These are phyloP conservation scores for Hiodon tergisus DNA, from an alignment of 2,113 vertebrate genomes.

Conservation along the genomic window DNA sequence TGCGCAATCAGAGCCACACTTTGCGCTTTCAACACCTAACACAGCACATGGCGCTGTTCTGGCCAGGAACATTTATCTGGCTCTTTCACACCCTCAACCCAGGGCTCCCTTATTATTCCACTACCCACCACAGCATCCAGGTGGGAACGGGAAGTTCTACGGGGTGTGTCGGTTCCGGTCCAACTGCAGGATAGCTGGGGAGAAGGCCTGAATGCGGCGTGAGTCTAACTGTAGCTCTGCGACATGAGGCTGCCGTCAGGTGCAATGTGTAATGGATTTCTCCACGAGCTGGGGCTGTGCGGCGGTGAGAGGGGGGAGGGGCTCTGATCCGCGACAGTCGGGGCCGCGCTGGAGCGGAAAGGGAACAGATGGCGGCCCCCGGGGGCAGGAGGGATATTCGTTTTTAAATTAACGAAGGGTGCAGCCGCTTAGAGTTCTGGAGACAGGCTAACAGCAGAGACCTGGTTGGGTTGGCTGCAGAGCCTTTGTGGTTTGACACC, in stretches of 20 bases:
- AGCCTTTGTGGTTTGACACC: neutral
- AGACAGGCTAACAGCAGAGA: conserved; percentile 14
- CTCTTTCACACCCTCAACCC: neutral
- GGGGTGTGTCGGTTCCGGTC: too few species aligned
- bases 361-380: conserved; percentile 29
- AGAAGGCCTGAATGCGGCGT: neutral
- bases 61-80: neutral
- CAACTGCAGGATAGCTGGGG: neutral
- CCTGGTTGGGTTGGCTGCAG: neutral
- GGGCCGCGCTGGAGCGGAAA: conserved; percentile 18
- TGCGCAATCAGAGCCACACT: neutral
- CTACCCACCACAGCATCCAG: neutral
- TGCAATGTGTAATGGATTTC: conserved; percentile 24
- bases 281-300: conserved; percentile 20
- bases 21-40: too few species aligned
- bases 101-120: neutral
- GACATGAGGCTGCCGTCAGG: neutral
- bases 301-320: conserved; percentile 8
- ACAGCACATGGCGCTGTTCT: too few species aligned
- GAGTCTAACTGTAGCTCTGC: neutral
- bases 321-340: conserved; percentile 3
- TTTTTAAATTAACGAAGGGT: conserved; percentile 43
- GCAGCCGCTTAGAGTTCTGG: conserved; percentile 27
- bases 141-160: neutral
- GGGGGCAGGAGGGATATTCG: conserved; percentile 21